Evolutionary conservation across 2,797 vertebrate genomes (phyloP).

Genomic region (Tachyglossus aculeatus): DNA sequence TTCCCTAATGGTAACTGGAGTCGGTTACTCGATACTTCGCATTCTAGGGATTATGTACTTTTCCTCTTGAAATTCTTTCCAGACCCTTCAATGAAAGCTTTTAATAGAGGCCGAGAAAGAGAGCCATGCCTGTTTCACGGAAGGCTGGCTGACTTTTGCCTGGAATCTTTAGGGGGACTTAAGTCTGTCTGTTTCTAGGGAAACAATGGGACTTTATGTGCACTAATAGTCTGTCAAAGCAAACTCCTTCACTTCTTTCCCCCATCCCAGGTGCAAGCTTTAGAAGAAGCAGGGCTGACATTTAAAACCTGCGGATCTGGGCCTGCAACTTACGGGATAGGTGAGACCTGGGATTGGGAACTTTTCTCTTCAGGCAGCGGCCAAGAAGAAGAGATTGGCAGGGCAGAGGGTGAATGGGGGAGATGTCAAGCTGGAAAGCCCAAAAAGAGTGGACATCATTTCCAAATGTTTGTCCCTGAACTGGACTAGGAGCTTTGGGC

Average conservation of each 20-base stretch:
- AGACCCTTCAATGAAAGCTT: no score
- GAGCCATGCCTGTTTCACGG: no score
- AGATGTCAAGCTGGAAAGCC: not conserved
- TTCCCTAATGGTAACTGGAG: no score
- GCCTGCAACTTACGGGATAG: slow-evolving; percentile 9
- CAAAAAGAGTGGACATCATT: not conserved
- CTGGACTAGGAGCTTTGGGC: no score
- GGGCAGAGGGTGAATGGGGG: not conserved
- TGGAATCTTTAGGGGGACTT: not conserved
- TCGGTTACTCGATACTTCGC: no score
- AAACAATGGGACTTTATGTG: not conserved
- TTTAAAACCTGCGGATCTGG: not conserved
- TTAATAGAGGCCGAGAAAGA: no score
- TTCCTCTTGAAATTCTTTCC: no score
- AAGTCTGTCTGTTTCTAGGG: not conserved
- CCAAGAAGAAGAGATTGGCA: no score
- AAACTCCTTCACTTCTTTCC: not conserved
- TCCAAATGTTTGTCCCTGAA: not conserved
- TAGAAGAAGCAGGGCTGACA: not conserved
- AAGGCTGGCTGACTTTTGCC: not conserved
- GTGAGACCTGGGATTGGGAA: slow-evolving; percentile 6
- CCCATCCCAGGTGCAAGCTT: not conserved
- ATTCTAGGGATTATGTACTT: no score
- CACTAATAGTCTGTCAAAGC: not conserved
- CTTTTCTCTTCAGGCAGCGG: not conserved